Percentiles rank a stretch among this genome's conserved stretches.
Conservation (phyloP, 2,797 vertebrate genomes). For the Sciaenops ocellatus region DNA sequence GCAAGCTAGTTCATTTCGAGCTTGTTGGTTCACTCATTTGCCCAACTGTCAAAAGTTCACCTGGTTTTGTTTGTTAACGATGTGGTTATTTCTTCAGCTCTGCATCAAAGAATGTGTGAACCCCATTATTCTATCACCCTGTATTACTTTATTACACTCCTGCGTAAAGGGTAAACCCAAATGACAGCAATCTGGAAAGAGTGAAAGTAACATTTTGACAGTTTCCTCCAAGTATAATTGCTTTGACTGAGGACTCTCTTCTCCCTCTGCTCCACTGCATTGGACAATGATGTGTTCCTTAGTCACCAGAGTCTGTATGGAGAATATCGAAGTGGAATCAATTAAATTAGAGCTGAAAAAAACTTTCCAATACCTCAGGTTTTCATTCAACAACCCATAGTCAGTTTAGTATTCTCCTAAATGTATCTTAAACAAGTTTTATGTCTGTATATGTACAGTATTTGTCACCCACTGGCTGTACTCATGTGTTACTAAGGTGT, state of each 20-base stretch:
- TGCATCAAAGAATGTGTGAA: not conserved
- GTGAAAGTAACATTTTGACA: constrained; percentile 26
- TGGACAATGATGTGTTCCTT: constrained; percentile 31
- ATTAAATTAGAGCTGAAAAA: constrained; percentile 26
- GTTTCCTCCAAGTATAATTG: constrained; percentile 22
- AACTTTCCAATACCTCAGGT: constrained; percentile 8
- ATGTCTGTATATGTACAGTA: not conserved
- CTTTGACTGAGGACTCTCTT: constrained; percentile 31
- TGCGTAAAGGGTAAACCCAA: constrained; percentile 11
- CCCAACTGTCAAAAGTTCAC: not conserved
- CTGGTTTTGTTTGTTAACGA: not conserved
- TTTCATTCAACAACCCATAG: constrained; percentile 7
- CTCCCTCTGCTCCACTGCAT: constrained; percentile 12
- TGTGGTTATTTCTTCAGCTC: not conserved
- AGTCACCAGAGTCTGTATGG: constrained; percentile 11
- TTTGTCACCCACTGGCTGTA: constrained; percentile 14
- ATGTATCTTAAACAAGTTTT: constrained; percentile 4
- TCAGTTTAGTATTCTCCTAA: not conserved
- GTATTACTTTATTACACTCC: constrained; percentile 9
- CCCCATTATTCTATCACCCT: not conserved
- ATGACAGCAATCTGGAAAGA: constrained; percentile 36
- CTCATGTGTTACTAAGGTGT: constrained; percentile 8
- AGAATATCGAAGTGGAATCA: constrained; percentile 17
- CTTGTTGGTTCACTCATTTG: constrained; percentile 13
- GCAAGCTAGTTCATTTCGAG: not conserved